These are phyloP conservation scores for Palythoa grandiflora DNA, from an alignment of 92 coral and sea anemone genomes.

Conservation along the genomic window DNA sequence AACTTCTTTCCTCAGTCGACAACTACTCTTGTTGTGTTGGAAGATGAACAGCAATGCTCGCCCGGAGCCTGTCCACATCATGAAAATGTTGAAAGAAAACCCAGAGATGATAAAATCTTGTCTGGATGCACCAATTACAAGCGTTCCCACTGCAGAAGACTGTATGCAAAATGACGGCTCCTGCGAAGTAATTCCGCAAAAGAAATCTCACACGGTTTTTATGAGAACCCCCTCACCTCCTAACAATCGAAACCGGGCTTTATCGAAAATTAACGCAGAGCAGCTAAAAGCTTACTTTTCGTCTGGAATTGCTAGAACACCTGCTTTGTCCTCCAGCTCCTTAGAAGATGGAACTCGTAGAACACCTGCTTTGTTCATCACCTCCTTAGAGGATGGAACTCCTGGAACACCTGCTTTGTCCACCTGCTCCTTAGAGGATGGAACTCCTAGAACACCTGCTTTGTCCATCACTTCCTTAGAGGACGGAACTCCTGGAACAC, in stretches of 20 bases:
- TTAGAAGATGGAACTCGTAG: background rate
- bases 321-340: background rate
- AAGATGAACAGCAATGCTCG: conserved; percentile 1
- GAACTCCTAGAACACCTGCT: background rate
- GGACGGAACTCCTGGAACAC: conserved; percentile 3
- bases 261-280: conserved; percentile 14
- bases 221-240: conserved; percentile 1
- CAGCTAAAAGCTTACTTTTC: background rate
- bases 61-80: conserved; percentile 26
- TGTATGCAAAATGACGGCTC: background rate
- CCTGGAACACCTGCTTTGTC: background rate
- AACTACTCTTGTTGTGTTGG: conserved; percentile 31
- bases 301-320: background rate
- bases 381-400: background rate
- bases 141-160: conserved; percentile 38
- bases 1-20: conserved; percentile 21
- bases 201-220: background rate
- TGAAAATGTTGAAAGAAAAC: conserved; percentile 16
- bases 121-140: conserved; percentile 27
- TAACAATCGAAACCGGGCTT: conserved; percentile 7
- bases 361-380: conserved; percentile 10
- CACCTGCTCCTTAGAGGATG: background rate
- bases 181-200: conserved; percentile 2
- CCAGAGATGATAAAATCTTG: conserved; percentile 16
- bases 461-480: background rate